A percentile compares a stretch with the other conserved stretches of the same genome.
phyloP scores from a whole-genome alignment of 2,113 vertebrate species.

The Axis porcinus region DNA sequence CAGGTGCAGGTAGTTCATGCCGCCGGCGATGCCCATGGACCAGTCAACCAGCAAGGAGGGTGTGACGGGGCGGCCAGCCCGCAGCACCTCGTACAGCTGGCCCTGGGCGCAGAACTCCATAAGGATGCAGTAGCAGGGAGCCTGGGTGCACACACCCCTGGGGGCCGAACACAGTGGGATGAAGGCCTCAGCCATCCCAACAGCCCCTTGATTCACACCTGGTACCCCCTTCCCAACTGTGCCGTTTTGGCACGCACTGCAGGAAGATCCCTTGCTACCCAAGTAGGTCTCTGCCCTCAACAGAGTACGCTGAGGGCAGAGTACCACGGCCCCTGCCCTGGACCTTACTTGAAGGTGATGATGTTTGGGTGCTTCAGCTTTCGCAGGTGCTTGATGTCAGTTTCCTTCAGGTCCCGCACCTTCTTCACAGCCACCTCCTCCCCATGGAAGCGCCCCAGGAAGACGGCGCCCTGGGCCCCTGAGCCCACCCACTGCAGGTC shows the following conservation, averaged over 20 bases:
- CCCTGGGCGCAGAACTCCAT: conserved; percentile 99
- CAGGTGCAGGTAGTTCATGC: conserved; percentile 99
- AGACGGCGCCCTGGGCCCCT: conserved; percentile 96
- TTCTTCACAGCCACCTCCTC: conserved; percentile 98
- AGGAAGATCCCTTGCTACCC: background rate
- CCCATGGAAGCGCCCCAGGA: conserved; percentile 94
- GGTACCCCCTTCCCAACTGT: background rate
- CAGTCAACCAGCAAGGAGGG: conserved; percentile 96
- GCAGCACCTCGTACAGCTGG: conserved; percentile 97
- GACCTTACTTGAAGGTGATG: conserved; percentile 97
- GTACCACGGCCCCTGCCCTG: background rate
- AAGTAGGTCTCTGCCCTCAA: background rate
- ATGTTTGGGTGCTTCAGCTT: conserved; percentile 99
- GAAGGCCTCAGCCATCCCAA: background rate
- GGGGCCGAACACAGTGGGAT: background rate
- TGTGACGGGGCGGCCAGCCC: conserved; percentile 95
- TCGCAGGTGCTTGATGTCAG: conserved; percentile 96
- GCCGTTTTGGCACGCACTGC: background rate
- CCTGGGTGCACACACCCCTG: conserved; percentile 98
- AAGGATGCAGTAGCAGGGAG: conserved; percentile 98
- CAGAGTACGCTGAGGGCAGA: background rate
- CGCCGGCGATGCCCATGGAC: conserved; percentile 98
- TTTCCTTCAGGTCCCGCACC: conserved; percentile 97
- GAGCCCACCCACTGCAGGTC: conserved; percentile 99
- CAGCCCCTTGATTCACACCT: background rate